A percentile compares a stretch with the other conserved stretches of the same genome.
phyloP scores from a whole-genome alignment of 2,113 vertebrate species.

The Phalacrocorax aristotelis region DNA sequence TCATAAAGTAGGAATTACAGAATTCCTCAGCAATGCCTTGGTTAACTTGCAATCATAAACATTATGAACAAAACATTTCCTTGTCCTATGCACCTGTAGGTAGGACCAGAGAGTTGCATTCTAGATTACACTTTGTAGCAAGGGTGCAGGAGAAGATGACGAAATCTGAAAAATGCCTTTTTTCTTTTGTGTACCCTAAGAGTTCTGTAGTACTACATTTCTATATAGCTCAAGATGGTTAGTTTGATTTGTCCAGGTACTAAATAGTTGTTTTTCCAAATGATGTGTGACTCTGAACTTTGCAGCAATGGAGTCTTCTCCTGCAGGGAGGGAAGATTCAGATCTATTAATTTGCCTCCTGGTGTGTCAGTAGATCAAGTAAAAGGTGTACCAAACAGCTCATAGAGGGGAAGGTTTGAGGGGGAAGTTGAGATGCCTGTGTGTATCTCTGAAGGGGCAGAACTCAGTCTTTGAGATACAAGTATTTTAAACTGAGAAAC shows the following conservation, averaged over 20 bases:
- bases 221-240: background rate
- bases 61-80: background rate
- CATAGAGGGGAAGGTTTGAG: background rate
- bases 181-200: background rate
- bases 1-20: background rate
- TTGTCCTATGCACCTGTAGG: background rate
- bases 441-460: background rate
- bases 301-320: background rate
- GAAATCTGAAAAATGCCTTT: background rate
- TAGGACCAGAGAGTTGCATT: background rate
- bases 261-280: background rate
- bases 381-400: background rate
- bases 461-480: background rate
- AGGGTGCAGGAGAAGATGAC: background rate
- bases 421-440: background rate
- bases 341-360: background rate
- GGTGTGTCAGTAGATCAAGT: background rate
- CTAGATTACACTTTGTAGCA: background rate
- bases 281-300: background rate
- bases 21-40: background rate
- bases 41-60: background rate
- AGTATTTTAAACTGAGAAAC: slow-evolving; percentile 16
- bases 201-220: background rate
- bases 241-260: background rate
- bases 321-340: background rate